These are phyloP conservation scores for Trogon surrucura DNA, from an alignment of 2,113 vertebrate genomes.

Conservation along the genomic window DNA sequence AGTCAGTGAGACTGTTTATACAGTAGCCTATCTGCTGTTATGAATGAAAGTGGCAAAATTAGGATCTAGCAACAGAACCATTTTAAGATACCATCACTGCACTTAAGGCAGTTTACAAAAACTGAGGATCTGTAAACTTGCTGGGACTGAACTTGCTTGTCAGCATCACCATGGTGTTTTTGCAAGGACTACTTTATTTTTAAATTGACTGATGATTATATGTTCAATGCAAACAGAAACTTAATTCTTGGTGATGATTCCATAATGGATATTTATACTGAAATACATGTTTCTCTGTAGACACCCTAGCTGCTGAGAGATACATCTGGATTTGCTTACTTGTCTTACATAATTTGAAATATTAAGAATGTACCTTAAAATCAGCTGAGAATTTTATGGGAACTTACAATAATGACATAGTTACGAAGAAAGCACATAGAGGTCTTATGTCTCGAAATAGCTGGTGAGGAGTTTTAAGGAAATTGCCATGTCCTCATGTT, in stretches of 20 bases:
- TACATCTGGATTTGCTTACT: constrained; percentile 1
- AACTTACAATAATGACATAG: background rate
- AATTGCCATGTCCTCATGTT: background rate
- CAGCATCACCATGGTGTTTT: background rate
- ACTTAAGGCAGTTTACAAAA: constrained; percentile 21
- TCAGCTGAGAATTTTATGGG: background rate
- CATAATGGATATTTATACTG: constrained; percentile 1
- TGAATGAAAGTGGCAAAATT: background rate
- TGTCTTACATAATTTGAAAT: background rate
- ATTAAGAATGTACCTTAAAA: constrained; percentile 9
- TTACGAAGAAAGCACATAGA: background rate
- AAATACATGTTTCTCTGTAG: background rate
- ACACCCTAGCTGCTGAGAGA: background rate
- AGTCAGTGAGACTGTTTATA: background rate
- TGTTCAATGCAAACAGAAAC: background rate
- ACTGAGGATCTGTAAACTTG: background rate
- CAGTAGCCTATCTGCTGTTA: background rate
- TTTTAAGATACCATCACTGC: background rate
- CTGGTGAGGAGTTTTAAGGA: background rate
- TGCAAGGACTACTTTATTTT: constrained; percentile 24
- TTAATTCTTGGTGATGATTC: constrained; percentile 4
- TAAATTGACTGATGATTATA: background rate
- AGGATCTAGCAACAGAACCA: background rate
- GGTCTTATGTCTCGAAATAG: background rate
- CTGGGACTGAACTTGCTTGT: constrained; percentile 3